These are phyloP conservation scores for Dioctria rufipes DNA, from an alignment of 2,888 invertebrate species.

Conservation along the genomic window DNA sequence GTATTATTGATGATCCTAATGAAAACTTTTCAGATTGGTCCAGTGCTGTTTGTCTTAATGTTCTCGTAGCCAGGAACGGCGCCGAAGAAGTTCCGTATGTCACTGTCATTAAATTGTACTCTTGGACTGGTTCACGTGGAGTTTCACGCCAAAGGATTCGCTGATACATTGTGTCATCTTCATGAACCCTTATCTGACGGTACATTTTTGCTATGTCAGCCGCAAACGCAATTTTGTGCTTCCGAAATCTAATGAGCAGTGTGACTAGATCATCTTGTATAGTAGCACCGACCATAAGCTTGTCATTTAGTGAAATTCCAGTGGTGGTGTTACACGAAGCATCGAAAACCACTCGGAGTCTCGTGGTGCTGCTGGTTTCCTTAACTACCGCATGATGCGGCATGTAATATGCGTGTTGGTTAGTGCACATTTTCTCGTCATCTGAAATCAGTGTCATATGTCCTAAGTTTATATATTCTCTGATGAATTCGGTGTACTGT, in stretches of 20 bases:
- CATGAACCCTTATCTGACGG: not conserved
- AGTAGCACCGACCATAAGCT: no score
- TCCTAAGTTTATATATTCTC: not conserved
- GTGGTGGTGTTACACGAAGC: not conserved
- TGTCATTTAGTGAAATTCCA: no score
- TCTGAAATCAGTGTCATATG: not conserved
- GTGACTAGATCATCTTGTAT: no score
- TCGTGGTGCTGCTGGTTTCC: no score
- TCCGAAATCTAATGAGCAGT: not conserved
- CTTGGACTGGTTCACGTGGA: not conserved
- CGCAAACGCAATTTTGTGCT: no score
- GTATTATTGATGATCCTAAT: not conserved
- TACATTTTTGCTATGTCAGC: slow-evolving; percentile 1
- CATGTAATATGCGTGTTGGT: no score
- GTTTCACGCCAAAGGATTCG: slow-evolving; percentile 15
- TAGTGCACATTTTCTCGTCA: not conserved
- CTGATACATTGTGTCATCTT: not conserved
- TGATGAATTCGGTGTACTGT: slow-evolving; percentile 3
- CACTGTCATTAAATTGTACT: not conserved
- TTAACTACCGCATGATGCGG: no score
- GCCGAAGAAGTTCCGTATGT: slow-evolving; percentile 15
- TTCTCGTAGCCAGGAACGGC: slow-evolving; percentile 12
- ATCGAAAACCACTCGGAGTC: no score
- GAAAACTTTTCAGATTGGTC: slow-evolving; percentile 6
- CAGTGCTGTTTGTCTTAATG: slow-evolving; percentile 5